Conservation (phyloP, 2,888 invertebrate genomes). For the Hirtodrosophila confusa region DNA sequence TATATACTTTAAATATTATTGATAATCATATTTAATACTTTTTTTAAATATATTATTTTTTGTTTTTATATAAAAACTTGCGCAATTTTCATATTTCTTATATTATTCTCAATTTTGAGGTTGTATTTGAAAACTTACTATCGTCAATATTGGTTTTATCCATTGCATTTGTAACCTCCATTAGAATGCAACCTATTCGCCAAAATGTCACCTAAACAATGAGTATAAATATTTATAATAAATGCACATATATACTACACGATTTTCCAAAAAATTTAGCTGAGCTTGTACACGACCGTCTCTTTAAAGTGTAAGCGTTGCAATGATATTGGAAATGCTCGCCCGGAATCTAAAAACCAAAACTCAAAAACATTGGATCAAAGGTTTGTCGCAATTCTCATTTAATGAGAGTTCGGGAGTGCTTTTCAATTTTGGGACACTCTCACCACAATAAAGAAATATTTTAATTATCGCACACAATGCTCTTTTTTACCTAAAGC, state of each 20-base stretch:
- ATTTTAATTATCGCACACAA: constrained; percentile 4
- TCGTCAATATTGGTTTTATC: constrained; percentile 47
- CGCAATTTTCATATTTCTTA: not conserved
- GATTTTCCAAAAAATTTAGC: constrained; percentile 13
- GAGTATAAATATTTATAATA: constrained; percentile 19
- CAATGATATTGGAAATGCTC: constrained; percentile 54
- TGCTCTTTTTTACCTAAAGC: constrained; percentile 8
- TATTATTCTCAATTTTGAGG: not conserved
- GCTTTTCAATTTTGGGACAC: constrained; percentile 18
- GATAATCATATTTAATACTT: no score
- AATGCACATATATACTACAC: constrained; percentile 11
- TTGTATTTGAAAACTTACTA: constrained; percentile 58
- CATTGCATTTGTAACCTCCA: constrained; percentile 55
- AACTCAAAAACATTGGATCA: constrained; percentile 52
- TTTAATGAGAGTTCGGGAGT: constrained; percentile 9
- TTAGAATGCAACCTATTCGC: constrained; percentile 17
- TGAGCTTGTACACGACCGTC: constrained; percentile 65
- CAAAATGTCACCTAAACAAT: constrained; percentile 15
- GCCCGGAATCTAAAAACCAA: constrained; percentile 32
- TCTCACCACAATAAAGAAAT: constrained; percentile 16
- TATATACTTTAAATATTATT: not conserved
- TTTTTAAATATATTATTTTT: not conserved
- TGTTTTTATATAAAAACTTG: not conserved
- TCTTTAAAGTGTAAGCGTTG: constrained; percentile 50
- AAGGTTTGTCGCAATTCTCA: constrained; percentile 53